Percentiles rank a stretch among this genome's conserved stretches.
phyloP scores from a whole-genome alignment of 1,140 invertebrate genomes.

The Caerostris darwini region DNA sequence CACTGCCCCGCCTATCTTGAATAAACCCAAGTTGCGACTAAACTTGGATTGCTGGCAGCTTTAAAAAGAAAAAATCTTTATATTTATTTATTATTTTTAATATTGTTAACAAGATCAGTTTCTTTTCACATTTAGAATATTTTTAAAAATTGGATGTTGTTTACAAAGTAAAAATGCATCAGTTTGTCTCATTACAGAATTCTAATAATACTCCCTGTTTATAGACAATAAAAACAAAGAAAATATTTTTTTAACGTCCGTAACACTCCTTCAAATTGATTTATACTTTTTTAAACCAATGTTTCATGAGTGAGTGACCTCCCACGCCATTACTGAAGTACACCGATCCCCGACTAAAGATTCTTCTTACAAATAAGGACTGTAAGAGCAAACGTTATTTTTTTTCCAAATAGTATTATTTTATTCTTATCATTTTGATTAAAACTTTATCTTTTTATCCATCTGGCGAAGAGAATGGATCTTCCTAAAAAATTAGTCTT shows the following conservation, averaged over 20 bases:
- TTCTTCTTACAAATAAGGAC: too few relatives aligned
- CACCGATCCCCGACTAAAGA: too few relatives aligned
- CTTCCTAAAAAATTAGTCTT: too few relatives aligned
- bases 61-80: not conserved
- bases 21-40: not conserved
- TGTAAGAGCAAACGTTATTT: too few relatives aligned
- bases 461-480: too few relatives aligned
- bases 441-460: too few relatives aligned
- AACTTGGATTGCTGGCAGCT: not conserved
- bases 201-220: not conserved
- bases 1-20: not conserved
- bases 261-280: not conserved
- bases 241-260: not conserved
- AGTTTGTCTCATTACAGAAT: not conserved
- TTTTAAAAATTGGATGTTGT: not conserved
- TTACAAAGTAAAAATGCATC: not conserved
- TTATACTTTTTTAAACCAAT: not conserved
- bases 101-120: not conserved
- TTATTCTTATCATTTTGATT: too few relatives aligned
- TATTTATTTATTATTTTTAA: not conserved
- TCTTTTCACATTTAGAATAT: not conserved
- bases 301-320: not conserved
- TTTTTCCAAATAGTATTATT: too few relatives aligned
- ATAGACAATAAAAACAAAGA: not conserved
- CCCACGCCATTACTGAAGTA: too few relatives aligned